Evolutionary conservation across 2,113 vertebrate genomes (phyloP).

Genomic region (Proteles cristata): DNA sequence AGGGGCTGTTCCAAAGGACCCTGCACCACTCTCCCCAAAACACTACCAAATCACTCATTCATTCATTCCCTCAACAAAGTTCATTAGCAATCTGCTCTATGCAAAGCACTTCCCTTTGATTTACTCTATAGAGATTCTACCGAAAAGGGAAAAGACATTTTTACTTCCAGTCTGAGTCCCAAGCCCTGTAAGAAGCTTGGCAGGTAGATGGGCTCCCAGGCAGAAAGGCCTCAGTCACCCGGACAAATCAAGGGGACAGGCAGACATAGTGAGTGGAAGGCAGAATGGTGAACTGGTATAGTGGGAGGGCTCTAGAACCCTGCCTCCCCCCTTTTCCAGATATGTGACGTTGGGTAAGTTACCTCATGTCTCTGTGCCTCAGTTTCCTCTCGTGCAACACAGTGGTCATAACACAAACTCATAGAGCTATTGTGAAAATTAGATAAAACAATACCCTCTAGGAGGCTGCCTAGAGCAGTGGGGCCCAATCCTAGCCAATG

Average conservation of each 20-base stretch:
- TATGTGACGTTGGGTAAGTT: neutral
- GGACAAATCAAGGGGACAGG: neutral
- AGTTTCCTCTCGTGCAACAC: neutral
- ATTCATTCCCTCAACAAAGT: neutral
- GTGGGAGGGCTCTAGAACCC: neutral
- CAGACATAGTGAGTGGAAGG: neutral
- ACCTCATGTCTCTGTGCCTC: neutral
- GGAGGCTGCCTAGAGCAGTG: neutral
- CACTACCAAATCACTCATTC: neutral
- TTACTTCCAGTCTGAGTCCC: neutral
- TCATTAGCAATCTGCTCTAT: neutral
- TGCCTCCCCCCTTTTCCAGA: neutral
- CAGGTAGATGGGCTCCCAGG: neutral
- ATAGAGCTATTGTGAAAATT: neutral
- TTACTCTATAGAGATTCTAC: conserved; percentile 41
- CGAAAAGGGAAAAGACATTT: conserved; percentile 18
- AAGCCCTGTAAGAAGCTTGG: neutral
- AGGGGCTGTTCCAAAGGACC: neutral
- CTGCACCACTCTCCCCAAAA: neutral
- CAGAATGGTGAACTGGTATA: neutral
- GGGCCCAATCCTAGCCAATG: neutral
- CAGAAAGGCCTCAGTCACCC: neutral
- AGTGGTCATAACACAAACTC: neutral
- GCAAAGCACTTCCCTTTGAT: neutral
- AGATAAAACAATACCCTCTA: neutral